phyloP scores from a whole-genome alignment of 2,113 vertebrate species.

The Boleophthalmus pectinirostris region DNA sequence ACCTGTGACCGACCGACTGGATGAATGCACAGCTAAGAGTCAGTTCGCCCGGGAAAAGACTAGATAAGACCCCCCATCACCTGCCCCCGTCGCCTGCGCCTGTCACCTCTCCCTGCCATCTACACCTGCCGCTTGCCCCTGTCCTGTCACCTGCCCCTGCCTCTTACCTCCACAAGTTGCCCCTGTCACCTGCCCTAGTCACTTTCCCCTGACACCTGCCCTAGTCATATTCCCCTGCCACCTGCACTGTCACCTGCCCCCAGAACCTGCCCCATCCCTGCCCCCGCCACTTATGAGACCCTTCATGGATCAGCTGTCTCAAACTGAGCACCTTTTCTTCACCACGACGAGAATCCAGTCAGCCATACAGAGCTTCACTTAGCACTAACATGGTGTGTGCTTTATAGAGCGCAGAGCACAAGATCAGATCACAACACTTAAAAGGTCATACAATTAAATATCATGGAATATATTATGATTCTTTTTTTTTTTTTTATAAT shows the following conservation, averaged over 20 bases:
- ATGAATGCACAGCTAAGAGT: no score
- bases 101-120: no score
- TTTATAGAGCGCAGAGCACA: neutral
- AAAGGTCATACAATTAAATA: no score
- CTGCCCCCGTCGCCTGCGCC: no score
- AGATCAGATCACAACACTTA: neutral
- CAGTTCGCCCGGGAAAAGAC: no score
- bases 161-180: no score
- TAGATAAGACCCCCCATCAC: no score
- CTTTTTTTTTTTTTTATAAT: no score
- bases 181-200: neutral
- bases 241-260: neutral
- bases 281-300: neutral
- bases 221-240: neutral
- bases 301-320: conserved; percentile 12
- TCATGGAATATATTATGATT: no score
- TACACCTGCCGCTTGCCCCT: no score
- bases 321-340: conserved; percentile 11
- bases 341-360: conserved; percentile 15
- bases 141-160: no score
- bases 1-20: no score
- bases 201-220: neutral
- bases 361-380: neutral
- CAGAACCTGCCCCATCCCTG: neutral
- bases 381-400: neutral